These are phyloP conservation scores for Diaprepes abbreviatus DNA, from an alignment of 2,888 invertebrate genomes.

Conservation along the genomic window DNA sequence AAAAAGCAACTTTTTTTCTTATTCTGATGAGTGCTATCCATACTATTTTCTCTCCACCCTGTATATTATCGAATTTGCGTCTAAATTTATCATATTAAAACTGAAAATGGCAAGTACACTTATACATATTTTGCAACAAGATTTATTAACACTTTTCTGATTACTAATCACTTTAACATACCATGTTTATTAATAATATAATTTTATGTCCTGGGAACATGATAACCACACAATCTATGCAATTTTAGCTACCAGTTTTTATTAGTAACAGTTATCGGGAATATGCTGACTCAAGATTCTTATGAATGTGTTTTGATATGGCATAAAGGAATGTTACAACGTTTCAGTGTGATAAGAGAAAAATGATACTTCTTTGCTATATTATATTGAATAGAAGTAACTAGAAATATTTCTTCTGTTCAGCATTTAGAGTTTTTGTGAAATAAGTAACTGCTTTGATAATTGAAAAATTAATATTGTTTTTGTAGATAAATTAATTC, in stretches of 20 bases:
- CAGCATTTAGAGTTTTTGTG: too few species aligned
- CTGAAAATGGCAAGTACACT: too few species aligned
- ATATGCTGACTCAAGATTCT: not conserved
- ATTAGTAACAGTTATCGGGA: not conserved
- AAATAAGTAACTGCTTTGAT: not conserved
- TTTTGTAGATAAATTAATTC: too few species aligned
- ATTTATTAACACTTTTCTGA: conserved; percentile 9
- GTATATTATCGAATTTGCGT: too few species aligned
- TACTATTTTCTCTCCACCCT: too few species aligned
- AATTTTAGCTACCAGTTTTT: conserved; percentile 13
- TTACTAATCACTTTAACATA: conserved; percentile 15
- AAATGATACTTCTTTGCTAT: not conserved
- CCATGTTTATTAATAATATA: conserved; percentile 30
- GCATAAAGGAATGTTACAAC: not conserved
- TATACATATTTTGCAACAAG: too few species aligned
- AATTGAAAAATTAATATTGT: too few species aligned
- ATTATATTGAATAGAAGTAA: not conserved
- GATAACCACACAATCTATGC: conserved; percentile 16
- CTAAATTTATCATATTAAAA: too few species aligned
- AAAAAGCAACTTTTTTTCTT: too few species aligned
- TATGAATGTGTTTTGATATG: not conserved
- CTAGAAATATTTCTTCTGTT: not conserved
- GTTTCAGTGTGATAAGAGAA: conserved; percentile 2
- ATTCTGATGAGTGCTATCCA: too few species aligned
- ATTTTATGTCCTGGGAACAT: conserved; percentile 36